These are phyloP conservation scores for Herpetotheres cachinnans DNA, from an alignment of 2,113 vertebrate species.

Conservation along the genomic window DNA sequence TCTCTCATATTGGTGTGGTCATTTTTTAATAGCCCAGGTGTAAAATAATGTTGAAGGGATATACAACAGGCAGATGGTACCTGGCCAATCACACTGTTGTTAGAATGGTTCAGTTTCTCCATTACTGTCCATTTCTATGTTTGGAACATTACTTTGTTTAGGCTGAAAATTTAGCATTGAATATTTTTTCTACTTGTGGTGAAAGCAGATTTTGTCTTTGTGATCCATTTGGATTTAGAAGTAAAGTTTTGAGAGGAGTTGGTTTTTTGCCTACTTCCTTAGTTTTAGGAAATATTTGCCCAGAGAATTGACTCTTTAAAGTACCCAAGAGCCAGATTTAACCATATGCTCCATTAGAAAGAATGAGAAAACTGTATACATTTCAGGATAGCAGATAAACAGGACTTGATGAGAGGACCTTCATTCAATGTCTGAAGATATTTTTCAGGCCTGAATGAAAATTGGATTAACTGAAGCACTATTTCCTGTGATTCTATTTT, in stretches of 20 bases:
- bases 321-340: neutral
- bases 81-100: neutral
- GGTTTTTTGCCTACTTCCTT: neutral
- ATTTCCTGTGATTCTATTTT: neutral
- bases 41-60: neutral
- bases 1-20: neutral
- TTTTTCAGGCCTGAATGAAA: conserved; percentile 21
- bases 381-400: neutral
- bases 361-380: neutral
- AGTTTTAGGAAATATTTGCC: neutral
- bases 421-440: neutral
- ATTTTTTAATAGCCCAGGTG: neutral
- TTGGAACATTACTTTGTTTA: neutral
- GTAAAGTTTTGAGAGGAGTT: neutral
- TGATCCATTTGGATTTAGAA: neutral
- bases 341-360: neutral
- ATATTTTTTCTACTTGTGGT: neutral
- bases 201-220: neutral
- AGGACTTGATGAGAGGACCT: neutral
- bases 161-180: neutral
- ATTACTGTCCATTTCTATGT: neutral
- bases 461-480: neutral
- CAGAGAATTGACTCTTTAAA: neutral
- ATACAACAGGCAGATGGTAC: neutral
- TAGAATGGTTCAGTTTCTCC: neutral